These are phyloP conservation scores for Pangasius krempfi DNA, from an alignment of 2,797 vertebrate species.

Conservation along the genomic window DNA sequence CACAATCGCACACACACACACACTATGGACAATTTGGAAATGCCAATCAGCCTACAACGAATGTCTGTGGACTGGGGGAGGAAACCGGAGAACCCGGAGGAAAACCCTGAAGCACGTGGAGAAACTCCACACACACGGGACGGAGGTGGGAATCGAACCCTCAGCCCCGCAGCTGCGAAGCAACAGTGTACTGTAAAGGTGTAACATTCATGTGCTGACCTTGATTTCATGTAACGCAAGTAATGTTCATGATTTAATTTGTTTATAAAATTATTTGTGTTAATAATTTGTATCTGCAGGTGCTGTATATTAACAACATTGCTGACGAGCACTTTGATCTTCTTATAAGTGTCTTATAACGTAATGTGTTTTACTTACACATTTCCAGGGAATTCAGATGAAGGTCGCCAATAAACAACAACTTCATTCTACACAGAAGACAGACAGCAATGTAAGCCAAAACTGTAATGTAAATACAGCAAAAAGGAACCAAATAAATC, in stretches of 20 bases:
- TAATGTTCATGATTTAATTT: background rate
- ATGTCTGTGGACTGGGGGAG: too few relatives aligned
- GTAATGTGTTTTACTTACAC: constrained; percentile 77
- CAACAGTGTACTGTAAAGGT: background rate
- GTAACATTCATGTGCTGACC: background rate
- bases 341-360: background rate
- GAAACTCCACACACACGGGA: too few relatives aligned
- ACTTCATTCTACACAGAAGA: constrained; percentile 79
- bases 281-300: background rate
- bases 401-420: constrained; percentile 88
- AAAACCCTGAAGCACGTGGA: too few relatives aligned
- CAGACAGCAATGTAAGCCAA: background rate
- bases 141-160: too few relatives aligned
- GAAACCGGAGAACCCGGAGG: too few relatives aligned
- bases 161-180: too few relatives aligned
- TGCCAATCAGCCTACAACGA: too few relatives aligned
- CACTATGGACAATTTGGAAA: too few relatives aligned
- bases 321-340: background rate
- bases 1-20: too few relatives aligned
- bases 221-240: background rate
- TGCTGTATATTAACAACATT: background rate
- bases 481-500: background rate
- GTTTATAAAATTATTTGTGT: background rate
- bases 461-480: background rate
- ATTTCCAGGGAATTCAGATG: constrained; percentile 86